Percentiles rank a stretch among this genome's conserved stretches.
phyloP scores from a whole-genome alignment of 1,140 invertebrate genomes.

The Tetragnatha versicolor region DNA sequence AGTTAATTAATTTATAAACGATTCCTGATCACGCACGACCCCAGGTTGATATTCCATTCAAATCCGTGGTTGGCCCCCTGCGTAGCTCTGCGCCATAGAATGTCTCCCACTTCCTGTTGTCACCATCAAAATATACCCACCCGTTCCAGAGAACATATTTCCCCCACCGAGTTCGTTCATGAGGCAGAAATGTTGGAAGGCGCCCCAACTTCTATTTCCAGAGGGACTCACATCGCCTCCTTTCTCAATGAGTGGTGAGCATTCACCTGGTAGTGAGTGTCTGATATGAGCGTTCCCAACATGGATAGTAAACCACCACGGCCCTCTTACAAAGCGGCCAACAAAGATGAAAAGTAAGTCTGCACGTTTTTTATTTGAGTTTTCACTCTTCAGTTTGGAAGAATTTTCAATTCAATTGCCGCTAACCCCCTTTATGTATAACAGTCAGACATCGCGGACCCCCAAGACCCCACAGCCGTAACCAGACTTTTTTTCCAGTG shows the following conservation, averaged over 20 bases:
- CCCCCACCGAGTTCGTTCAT: background rate
- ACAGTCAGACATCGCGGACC: too few species aligned
- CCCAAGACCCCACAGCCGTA: too few species aligned
- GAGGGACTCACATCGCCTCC: background rate
- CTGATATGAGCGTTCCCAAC: background rate
- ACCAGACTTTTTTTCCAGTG: too few species aligned
- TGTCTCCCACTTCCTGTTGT: background rate
- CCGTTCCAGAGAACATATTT: background rate
- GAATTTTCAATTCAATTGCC: too few species aligned
- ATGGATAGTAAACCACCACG: background rate
- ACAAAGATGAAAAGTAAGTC: slow-evolving; percentile 17
- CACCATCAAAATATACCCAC: background rate
- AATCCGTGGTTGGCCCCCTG: too few species aligned
- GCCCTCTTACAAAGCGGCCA: background rate
- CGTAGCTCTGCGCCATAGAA: too few species aligned
- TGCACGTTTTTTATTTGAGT: too few species aligned
- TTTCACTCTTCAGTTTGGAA: too few species aligned
- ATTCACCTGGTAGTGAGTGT: background rate
- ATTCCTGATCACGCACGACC: too few species aligned
- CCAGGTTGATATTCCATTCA: too few species aligned
- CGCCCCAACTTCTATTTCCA: slow-evolving; percentile 35
- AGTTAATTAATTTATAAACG: too few species aligned
- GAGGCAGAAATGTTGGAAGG: slow-evolving; percentile 13
- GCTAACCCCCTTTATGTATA: too few species aligned
- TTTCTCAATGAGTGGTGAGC: slow-evolving; percentile 3